Conservation (phyloP, 2,888 invertebrate genomes). For the Alitta virens region DNA sequence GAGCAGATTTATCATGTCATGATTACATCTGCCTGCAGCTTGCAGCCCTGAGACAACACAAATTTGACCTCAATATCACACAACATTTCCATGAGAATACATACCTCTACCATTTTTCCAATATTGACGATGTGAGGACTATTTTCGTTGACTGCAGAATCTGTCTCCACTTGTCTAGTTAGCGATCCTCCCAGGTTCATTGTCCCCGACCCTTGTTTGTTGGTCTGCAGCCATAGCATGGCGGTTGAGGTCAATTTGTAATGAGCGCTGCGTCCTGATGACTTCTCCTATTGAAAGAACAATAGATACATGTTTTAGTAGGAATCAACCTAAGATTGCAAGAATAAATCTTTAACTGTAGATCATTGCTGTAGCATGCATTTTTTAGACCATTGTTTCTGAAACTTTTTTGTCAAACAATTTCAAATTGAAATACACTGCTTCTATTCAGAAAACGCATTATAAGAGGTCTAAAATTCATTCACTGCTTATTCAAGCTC, state of each 20-base stretch:
- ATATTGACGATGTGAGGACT: constrained; percentile 98
- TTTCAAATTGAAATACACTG: neutral
- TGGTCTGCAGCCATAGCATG: constrained; percentile 99
- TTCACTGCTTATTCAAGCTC: too few species aligned
- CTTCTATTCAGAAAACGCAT: neutral
- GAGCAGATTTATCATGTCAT: too few species aligned
- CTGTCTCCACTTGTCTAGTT: constrained; percentile 94
- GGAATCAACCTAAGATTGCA: too few species aligned
- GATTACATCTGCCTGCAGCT: too few species aligned
- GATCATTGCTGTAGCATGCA: too few species aligned
- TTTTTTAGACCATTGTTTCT: too few species aligned
- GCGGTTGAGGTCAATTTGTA: constrained; percentile 98
- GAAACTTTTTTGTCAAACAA: neutral
- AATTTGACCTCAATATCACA: too few species aligned
- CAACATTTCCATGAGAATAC: too few species aligned
- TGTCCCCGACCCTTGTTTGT: constrained; percentile 89
- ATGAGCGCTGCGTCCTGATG: constrained; percentile 84
- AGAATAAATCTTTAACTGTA: too few species aligned
- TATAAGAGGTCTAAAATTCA: too few species aligned
- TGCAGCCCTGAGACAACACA: too few species aligned
- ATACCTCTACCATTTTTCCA: constrained; percentile 89
- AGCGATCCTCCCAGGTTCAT: constrained; percentile 99
- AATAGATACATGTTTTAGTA: neutral
- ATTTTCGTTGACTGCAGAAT: constrained; percentile 84
- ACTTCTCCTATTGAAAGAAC: constrained; percentile 73